phyloP scores from a whole-genome alignment of 2,888 invertebrate genomes.

The Mycogona germanica region DNA sequence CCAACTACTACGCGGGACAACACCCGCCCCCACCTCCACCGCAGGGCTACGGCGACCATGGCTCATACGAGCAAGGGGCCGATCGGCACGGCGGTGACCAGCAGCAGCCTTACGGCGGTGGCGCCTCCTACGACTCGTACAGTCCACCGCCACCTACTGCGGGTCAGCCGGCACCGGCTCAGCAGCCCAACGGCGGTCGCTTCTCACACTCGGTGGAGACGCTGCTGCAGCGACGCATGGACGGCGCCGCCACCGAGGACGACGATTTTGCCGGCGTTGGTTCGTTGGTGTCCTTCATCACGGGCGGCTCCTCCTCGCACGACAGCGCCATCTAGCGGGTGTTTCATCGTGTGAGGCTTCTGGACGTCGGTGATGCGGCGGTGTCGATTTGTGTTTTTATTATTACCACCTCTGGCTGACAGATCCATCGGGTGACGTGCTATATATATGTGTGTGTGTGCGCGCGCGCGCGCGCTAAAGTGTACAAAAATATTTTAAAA shows the following conservation, averaged over 20 bases:
- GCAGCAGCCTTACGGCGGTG: conserved; percentile 4
- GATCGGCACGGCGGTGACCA: conserved; percentile 17
- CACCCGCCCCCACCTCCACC: too few species aligned
- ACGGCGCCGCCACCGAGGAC: conserved; percentile 17
- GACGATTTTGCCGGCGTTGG: conserved; percentile 20
- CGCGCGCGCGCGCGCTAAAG: too few species aligned
- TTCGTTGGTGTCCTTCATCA: conserved; percentile 20
- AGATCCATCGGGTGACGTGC: too few species aligned
- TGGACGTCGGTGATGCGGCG: too few species aligned
- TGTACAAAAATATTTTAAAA: too few species aligned
- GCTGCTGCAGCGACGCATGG: conserved; percentile 17
- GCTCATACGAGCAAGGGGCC: too few species aligned
- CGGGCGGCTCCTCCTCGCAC: conserved; percentile 12
- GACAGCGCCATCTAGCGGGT: not conserved
- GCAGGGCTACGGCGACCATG: conserved; percentile 16
- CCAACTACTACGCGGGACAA: conserved; percentile 17
- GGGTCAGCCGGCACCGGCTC: conserved; percentile 2
- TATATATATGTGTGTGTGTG: too few species aligned
- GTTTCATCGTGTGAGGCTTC: too few species aligned
- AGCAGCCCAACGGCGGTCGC: conserved; percentile 14
- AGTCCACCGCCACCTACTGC: conserved; percentile 5
- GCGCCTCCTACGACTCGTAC: conserved; percentile 4
- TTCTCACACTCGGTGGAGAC: conserved; percentile 18
- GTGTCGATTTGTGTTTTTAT: too few species aligned
- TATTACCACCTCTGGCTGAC: too few species aligned